Evolutionary conservation across 2,888 invertebrate species (phyloP), one percentile per base, ranked within the genome.

Genomic region (Steromphala cineraria): DNA sequence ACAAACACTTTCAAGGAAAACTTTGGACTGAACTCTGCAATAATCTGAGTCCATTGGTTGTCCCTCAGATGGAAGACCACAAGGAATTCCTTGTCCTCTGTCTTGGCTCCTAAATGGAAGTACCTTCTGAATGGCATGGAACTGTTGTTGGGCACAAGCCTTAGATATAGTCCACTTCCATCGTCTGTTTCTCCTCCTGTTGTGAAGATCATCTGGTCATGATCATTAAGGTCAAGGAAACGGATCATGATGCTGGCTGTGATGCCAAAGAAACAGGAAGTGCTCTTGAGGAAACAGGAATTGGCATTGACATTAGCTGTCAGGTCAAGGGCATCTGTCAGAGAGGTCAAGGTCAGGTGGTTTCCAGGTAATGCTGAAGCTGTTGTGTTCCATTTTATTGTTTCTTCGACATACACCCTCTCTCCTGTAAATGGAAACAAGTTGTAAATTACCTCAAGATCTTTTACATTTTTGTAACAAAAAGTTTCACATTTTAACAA

Each of bases 111-210:
- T 36, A 81, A 67, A 24, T 85, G 71, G 56, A 85, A 83, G 78
- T 85, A 85, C 52, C 85, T 67, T 53, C 85, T 67, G 53, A 85
- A 85, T 17, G 81, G 81, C 17, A 85, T 71, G 53, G 78, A 82
- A 46, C 75, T 74, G 75, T 85, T 85, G 76, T 78, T 81, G 10
- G 85, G 81, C 17, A 80, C 82, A 40, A 62, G 81, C 28, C 74
- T 67, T n/a, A 85, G 53, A 21, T 81, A 81, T 2, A 85, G 52
- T 2, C 85, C 85, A 5, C 77, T 13, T 13, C 82, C 83, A 21
- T 82, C 78, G 13, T 79, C 28, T n/a, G 79, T 55, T 15, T 83
- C 81, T 24, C 82, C 83, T 8, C 82, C 82, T 21, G 83, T 78
- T 46, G 80, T 80, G 24, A 85, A 24, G 21, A 85, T 81, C 13